Evolutionary conservation across 1,140 invertebrate species (phyloP).

Genomic region (Drosophila lacteicornis): DNA sequence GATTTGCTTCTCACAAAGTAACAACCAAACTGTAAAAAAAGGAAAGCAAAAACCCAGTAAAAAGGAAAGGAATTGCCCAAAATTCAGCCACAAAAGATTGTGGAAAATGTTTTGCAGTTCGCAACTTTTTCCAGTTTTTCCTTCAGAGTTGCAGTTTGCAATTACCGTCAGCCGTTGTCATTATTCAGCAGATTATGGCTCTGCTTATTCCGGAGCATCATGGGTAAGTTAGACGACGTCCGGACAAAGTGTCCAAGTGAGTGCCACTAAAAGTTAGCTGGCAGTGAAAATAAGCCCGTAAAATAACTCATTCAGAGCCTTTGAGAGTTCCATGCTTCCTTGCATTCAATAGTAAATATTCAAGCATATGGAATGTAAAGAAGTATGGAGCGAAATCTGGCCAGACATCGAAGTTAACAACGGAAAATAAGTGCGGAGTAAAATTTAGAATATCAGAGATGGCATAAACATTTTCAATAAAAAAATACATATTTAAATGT

Average conservation of each 20-base stretch:
- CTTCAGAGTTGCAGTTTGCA: slow-evolving; percentile 42
- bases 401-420: slow-evolving; percentile 49
- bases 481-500: not conserved
- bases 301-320: slow-evolving; percentile 47
- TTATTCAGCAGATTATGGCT: slow-evolving; percentile 58
- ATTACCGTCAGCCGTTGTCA: slow-evolving; percentile 64
- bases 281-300: slow-evolving; percentile 14
- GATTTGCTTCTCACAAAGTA: slow-evolving; percentile 66
- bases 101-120: slow-evolving; percentile 58
- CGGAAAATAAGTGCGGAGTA: not conserved
- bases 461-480: not conserved
- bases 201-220: slow-evolving; percentile 29
- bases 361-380: slow-evolving; percentile 85
- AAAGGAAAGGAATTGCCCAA: slow-evolving; percentile 55
- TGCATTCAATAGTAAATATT: slow-evolving; percentile 85
- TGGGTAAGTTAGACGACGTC: slow-evolving; percentile 35
- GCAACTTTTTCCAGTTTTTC: slow-evolving; percentile 6
- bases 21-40: slow-evolving; percentile 27
- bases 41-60: slow-evolving; percentile 4
- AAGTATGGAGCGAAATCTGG: slow-evolving; percentile 85
- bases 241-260: slow-evolving; percentile 15
- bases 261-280: slow-evolving; percentile 39
- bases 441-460: not conserved
- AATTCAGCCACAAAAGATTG: slow-evolving; percentile 55
- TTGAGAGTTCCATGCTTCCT: slow-evolving; percentile 85